Conservation (phyloP, 2,797 vertebrate species). For the Gymnodraco acuticeps region DNA sequence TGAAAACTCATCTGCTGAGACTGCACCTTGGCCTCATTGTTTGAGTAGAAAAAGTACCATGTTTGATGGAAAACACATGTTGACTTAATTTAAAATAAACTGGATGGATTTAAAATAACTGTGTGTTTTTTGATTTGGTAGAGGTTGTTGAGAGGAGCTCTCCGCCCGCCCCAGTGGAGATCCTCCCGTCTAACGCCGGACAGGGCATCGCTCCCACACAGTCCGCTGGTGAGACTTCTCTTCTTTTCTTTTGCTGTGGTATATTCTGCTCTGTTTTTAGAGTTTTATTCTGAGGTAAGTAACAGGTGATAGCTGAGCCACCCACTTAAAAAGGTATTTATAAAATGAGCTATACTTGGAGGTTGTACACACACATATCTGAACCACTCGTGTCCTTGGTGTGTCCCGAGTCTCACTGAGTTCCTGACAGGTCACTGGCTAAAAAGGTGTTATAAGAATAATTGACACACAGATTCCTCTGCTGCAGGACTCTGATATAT, state of each 20-base stretch:
- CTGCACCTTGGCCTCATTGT: not conserved
- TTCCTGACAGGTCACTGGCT: too few species aligned
- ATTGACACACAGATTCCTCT: not conserved
- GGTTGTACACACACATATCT: not conserved
- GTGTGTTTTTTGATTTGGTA: slow-evolving; percentile 66
- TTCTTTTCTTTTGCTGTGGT: not conserved
- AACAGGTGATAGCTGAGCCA: slow-evolving; percentile 21
- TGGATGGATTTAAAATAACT: not conserved
- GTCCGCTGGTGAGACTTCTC: slow-evolving; percentile 88
- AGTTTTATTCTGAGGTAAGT: not conserved
- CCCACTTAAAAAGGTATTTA: too few species aligned
- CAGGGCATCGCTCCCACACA: slow-evolving; percentile 96
- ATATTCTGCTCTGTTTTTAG: not conserved
- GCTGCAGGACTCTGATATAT: slow-evolving; percentile 28
- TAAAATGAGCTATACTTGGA: too few species aligned
- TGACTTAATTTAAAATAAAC: not conserved
- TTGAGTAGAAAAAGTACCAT: not conserved
- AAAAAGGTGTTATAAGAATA: too few species aligned
- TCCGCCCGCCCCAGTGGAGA: slow-evolving; percentile 91
- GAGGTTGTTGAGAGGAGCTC: slow-evolving; percentile 93
- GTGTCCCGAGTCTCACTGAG: too few species aligned
- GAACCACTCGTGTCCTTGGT: too few species aligned
- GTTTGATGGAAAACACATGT: not conserved
- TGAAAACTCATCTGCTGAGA: not conserved
- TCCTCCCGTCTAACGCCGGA: slow-evolving; percentile 93